Base-by-base conservation (phyloP, 2,888 invertebrate genomes). In the Drosophila tanythrix region DNA sequence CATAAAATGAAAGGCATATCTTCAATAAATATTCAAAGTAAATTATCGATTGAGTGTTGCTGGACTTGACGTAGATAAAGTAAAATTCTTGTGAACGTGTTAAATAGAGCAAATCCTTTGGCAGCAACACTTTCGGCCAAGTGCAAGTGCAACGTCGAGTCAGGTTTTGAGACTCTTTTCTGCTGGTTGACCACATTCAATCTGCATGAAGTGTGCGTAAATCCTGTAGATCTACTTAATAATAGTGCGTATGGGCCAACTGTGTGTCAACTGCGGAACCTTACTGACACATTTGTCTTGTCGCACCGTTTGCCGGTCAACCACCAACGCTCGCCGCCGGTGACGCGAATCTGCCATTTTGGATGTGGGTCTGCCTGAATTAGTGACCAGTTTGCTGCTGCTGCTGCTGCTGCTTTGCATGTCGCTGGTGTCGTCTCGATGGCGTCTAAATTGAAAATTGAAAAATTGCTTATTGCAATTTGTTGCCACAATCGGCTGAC, bases 401-500 rank as follows among this genome's bases (percentile, higher is more conserved):
- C n/a, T 31, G 13, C 69, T 87, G 51, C 38, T 33, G 56, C 62
- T 71, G 79, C 71, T 88, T 85, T 88, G 83, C 84, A 85, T 88
- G 69, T 79, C 70, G 58, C 36, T 56, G 61, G 59, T 68, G 66
- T 68, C 65, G 76, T 74, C 79, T 77, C 81, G 74, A 71, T 75
- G 81, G 68, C 64, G 88, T 83, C 88, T 83, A 88, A 87, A 87
- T 87, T 88, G 86, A 88, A 87, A 87, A 86, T 87, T 87, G 86
- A 87, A 86, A 87, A 88, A 87, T 87, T 88, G 86, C 86, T 87
- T 87, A 87, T 87, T 87, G 88, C 86, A 88, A 88, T 88, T 87
- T 86, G 88, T 86, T 82, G 79, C 86, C 86, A 86, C 86, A 86
- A 86, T 86, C 86, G 86, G 76, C 65, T 79, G 85, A 78, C 86